Percentiles rank a stretch among this genome's conserved stretches.
These are phyloP conservation scores for Cydia strobilella DNA, from an alignment of 1,140 invertebrate genomes.

Conservation along the genomic window DNA sequence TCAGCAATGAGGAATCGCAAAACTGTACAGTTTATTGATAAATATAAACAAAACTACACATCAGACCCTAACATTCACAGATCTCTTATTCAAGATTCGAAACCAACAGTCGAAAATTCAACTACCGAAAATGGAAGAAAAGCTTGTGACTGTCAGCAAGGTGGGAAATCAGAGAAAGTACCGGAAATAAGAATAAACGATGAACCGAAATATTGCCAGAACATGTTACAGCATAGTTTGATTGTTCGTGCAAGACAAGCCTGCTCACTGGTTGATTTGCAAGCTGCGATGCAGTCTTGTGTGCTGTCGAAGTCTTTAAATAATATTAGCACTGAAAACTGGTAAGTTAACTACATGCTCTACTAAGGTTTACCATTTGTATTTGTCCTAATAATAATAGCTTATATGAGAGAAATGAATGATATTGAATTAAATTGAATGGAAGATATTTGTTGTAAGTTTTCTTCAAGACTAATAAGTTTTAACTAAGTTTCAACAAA, in stretches of 20 bases:
- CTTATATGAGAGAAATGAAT: no score
- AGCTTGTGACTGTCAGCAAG: conserved; percentile 43
- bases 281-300: conserved; percentile 45
- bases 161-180: conserved; percentile 37
- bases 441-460: no score
- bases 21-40: conserved; percentile 51
- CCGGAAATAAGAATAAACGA: conserved; percentile 52
- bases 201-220: conserved; percentile 45
- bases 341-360: conserved; percentile 43
- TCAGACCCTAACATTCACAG: conserved; percentile 66
- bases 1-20: conserved; percentile 62
- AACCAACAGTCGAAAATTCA: conserved; percentile 37
- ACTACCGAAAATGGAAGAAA: conserved; percentile 39
- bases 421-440: no score
- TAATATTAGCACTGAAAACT: conserved; percentile 47
- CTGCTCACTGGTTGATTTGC: conserved; percentile 63
- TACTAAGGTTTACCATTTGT: no score
- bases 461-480: no score
- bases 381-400: no score
- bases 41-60: conserved; percentile 47
- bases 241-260: conserved; percentile 59
- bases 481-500: no score
- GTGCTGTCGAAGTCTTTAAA: conserved; percentile 56
- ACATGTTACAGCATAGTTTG: conserved; percentile 57
- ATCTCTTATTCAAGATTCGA: conserved; percentile 34